phyloP scores from a whole-genome alignment of 2,797 vertebrate species.

The Chelonia mydas region DNA sequence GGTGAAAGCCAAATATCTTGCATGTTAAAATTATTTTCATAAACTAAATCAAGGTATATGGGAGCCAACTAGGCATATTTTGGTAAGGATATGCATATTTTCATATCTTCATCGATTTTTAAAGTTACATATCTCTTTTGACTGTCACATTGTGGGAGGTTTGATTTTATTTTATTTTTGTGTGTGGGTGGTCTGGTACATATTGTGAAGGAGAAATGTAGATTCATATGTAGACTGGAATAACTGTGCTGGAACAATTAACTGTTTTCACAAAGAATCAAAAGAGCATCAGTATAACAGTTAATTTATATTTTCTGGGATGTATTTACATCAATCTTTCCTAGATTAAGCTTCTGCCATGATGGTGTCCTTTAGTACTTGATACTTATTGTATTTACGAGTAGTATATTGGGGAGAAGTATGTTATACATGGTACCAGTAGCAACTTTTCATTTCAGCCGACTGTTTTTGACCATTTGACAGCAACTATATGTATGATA shows the following conservation, averaged over 20 bases:
- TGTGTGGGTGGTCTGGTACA: not conserved
- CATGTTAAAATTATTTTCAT: not conserved
- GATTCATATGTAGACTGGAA: not conserved
- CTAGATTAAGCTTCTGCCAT: not conserved
- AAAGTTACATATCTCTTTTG: not conserved
- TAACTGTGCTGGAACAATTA: not conserved
- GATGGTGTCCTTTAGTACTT: not conserved
- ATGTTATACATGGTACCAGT: not conserved
- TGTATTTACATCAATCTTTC: not conserved
- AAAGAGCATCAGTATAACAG: not conserved
- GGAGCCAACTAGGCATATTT: not conserved
- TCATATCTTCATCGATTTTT: not conserved
- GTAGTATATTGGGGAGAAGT: no score
- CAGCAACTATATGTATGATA: not conserved
- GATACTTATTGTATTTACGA: not conserved
- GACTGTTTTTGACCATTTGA: not conserved
- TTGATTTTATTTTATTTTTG: not conserved
- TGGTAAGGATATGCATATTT: not conserved
- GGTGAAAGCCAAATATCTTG: not conserved
- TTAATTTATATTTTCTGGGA: not conserved
- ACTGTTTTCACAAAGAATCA: not conserved
- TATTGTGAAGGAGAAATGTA: not conserved
- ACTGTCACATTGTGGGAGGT: not conserved
- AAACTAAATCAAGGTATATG: not conserved
- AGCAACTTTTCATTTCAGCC: not conserved